These are phyloP conservation scores for Circaetus cinerascens DNA, from an alignment of 2,113 vertebrate species.

Conservation along the genomic window DNA sequence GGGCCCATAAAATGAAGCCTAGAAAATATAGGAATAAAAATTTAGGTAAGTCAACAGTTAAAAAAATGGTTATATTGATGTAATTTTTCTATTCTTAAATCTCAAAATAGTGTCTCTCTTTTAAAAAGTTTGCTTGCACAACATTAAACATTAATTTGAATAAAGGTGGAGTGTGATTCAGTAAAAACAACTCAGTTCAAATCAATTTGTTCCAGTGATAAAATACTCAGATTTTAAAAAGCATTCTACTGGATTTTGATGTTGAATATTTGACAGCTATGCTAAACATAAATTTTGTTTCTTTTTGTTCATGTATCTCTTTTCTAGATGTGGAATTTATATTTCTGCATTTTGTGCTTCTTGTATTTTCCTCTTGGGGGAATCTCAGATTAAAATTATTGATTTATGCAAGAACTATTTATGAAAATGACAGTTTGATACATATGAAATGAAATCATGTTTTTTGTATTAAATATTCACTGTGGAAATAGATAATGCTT, in stretches of 20 bases:
- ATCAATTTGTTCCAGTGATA: not conserved
- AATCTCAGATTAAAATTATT: not conserved
- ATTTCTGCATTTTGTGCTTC: not conserved
- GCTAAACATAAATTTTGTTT: not conserved
- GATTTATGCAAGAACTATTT: not conserved
- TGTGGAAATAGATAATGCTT: not conserved
- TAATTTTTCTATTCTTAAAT: not conserved
- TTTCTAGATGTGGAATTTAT: not conserved
- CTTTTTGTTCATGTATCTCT: not conserved
- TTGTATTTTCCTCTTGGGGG: not conserved
- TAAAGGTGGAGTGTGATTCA: not conserved
- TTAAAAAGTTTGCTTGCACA: not conserved
- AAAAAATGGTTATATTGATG: not conserved
- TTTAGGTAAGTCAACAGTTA: conserved; percentile 74
- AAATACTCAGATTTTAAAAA: not conserved
- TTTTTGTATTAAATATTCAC: not conserved
- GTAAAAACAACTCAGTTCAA: not conserved
- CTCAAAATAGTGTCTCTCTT: not conserved
- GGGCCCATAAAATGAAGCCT: conserved; percentile 89
- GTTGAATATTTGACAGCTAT: not conserved
- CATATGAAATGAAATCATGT: not conserved
- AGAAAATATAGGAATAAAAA: conserved; percentile 74
- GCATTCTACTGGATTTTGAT: not conserved
- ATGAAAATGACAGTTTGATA: not conserved
- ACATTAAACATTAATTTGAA: not conserved